Percentiles rank a stretch among this genome's conserved stretches.
Conservation (phyloP, 2,888 invertebrate species). For the Acleris literana region DNA sequence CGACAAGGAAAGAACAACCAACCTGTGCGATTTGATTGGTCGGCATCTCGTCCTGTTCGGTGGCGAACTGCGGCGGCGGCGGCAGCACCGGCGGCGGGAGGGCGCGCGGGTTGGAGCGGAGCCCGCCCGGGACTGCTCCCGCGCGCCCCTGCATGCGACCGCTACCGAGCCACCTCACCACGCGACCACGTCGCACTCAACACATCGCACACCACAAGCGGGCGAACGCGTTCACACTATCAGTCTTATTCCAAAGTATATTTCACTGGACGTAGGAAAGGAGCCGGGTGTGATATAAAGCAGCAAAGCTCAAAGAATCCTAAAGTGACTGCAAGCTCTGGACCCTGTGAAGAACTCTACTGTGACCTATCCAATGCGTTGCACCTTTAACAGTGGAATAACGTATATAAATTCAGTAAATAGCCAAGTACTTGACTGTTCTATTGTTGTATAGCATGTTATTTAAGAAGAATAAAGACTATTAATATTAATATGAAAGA, state of each 20-base stretch:
- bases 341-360: no score
- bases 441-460: no score
- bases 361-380: no score
- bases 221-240: slow-evolving; percentile 29
- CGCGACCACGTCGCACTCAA: slow-evolving; percentile 46
- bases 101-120: slow-evolving; percentile 79
- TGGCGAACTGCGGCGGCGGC: slow-evolving; percentile 77
- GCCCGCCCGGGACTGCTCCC: slow-evolving; percentile 78
- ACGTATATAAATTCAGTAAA: no score
- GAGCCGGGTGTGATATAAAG: no score
- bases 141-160: slow-evolving; percentile 80
- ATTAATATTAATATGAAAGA: no score
- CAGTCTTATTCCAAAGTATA: neutral
- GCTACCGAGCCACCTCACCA: slow-evolving; percentile 64
- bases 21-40: slow-evolving; percentile 81
- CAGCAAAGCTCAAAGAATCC: no score
- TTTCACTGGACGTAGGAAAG: no score
- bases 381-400: no score
- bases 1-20: slow-evolving; percentile 23
- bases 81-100: slow-evolving; percentile 75
- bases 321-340: no score
- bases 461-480: no score
- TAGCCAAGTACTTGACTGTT: no score
- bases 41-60: slow-evolving; percentile 77
- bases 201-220: slow-evolving; percentile 38